phyloP scores from a whole-genome alignment of 2,113 vertebrate genomes.

The Triplophysa siluroides region DNA sequence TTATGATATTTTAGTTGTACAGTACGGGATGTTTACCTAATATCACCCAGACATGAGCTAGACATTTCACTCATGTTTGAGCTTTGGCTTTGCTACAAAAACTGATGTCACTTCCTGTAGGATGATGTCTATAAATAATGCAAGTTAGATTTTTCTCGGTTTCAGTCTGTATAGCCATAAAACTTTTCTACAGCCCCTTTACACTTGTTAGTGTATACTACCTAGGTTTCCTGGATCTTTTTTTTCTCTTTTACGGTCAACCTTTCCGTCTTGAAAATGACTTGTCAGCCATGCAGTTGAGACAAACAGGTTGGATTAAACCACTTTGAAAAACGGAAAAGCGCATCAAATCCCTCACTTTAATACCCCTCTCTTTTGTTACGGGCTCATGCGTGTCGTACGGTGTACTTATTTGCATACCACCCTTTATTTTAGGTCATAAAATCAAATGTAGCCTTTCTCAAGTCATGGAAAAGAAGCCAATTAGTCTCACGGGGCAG shows the following conservation, averaged over 20 bases:
- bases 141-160: too few relatives aligned
- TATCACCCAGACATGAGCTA: too few relatives aligned
- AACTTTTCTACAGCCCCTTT: too few relatives aligned
- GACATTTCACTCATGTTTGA: too few relatives aligned
- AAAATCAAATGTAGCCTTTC: constrained; percentile 3
- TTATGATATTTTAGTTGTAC: too few relatives aligned
- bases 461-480: constrained; percentile 31
- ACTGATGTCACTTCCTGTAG: too few relatives aligned
- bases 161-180: too few relatives aligned
- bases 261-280: constrained; percentile 43
- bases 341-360: background rate
- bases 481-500: constrained; percentile 28
- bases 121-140: too few relatives aligned
- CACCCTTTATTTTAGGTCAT: background rate
- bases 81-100: too few relatives aligned
- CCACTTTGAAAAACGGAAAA: constrained; percentile 23
- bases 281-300: constrained; percentile 6
- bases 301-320: background rate
- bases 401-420: constrained; percentile 17
- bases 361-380: constrained; percentile 3
- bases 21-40: too few relatives aligned
- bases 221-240: background rate
- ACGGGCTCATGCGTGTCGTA: background rate
- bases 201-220: too few relatives aligned
- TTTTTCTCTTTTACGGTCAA: constrained; percentile 46